Percentiles rank a stretch among this genome's conserved stretches.
These are phyloP conservation scores for Germaria angustata DNA, from an alignment of 2,888 invertebrate genomes.

Conservation along the genomic window DNA sequence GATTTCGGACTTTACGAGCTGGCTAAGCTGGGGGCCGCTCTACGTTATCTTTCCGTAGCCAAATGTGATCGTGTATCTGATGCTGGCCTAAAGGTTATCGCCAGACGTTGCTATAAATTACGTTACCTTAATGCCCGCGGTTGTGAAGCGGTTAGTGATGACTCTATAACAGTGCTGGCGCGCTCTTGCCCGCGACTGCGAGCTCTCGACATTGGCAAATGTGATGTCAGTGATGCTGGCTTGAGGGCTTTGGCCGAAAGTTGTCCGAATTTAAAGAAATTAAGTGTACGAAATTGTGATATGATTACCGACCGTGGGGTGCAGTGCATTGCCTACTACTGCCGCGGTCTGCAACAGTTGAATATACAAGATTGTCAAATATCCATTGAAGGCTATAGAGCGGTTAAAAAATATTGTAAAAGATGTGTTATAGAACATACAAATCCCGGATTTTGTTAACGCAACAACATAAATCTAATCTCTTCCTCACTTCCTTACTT, in stretches of 20 bases:
- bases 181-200: conserved; percentile 91
- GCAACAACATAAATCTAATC: conserved; percentile 72
- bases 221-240: conserved; percentile 95
- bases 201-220: conserved; percentile 94
- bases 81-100: conserved; percentile 92
- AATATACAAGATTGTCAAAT: conserved; percentile 97
- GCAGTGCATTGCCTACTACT: conserved; percentile 93
- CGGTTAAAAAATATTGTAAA: conserved; percentile 95
- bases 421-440: conserved; percentile 96
- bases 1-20: conserved; percentile 95
- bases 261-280: conserved; percentile 93
- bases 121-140: conserved; percentile 94
- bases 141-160: conserved; percentile 96
- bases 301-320: conserved; percentile 93
- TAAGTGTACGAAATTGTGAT: conserved; percentile 94
- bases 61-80: conserved; percentile 96
- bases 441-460: conserved; percentile 91
- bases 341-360: conserved; percentile 92
- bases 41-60: conserved; percentile 94
- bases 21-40: conserved; percentile 92
- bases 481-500: neutral
- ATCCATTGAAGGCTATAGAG: conserved; percentile 92
- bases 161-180: conserved; percentile 92
- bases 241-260: conserved; percentile 91
- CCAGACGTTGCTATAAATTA: conserved; percentile 92